A percentile compares a stretch with the other conserved stretches of the same genome.
These are phyloP conservation scores for Pristionchus japonicus DNA, from an alignment of 2,888 invertebrate species.

Conservation along the genomic window DNA sequence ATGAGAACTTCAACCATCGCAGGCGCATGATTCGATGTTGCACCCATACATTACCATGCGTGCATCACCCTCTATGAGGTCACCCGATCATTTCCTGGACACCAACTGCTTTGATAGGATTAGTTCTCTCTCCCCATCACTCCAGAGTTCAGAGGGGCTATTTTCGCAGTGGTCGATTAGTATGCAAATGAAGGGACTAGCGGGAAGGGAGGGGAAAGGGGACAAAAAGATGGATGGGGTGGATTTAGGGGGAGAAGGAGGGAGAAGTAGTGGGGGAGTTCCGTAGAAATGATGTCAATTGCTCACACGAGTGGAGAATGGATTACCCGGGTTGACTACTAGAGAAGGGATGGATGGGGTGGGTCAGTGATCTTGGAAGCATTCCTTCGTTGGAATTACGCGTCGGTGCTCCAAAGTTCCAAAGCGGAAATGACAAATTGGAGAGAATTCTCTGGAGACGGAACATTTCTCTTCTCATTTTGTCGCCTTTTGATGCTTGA, in stretches of 20 bases:
- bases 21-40: neutral
- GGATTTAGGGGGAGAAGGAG: neutral
- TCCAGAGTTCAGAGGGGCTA: conserved; percentile 3
- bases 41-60: neutral
- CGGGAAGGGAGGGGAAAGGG: neutral
- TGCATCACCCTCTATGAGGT: neutral
- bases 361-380: neutral
- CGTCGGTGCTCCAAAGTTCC: neutral
- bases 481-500: neutral
- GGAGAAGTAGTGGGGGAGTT: neutral
- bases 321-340: conserved; percentile 25
- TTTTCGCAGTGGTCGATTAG: neutral
- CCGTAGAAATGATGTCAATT: conserved; percentile 28
- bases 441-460: neutral
- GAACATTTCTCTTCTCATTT: neutral
- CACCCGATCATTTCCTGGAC: neutral
- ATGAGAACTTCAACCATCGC: too few relatives aligned
- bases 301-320: neutral
- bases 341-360: neutral
- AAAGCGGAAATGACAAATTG: neutral
- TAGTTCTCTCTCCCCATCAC: neutral
- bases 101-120: neutral
- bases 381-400: neutral
- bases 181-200: conserved; percentile 3
- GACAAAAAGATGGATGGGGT: conserved; percentile 22